Conservation (phyloP, 2,113 vertebrate species). For the Papio anubis region DNA sequence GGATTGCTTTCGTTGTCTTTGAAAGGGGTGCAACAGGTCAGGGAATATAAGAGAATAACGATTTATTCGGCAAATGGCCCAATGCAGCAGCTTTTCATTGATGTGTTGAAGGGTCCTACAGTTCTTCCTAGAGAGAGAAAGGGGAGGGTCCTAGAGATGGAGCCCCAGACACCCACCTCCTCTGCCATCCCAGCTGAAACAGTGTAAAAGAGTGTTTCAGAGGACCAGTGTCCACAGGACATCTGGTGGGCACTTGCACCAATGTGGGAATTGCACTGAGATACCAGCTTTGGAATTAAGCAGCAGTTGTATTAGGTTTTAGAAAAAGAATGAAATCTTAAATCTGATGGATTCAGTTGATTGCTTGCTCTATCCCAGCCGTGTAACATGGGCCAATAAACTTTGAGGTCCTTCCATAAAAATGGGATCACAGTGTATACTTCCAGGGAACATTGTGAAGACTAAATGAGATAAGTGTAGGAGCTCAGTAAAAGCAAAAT, state of each 20-base stretch:
- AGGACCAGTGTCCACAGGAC: background rate
- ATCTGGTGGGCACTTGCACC: background rate
- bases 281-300: background rate
- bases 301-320: background rate
- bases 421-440: background rate
- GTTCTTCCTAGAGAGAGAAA: background rate
- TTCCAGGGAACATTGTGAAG: background rate
- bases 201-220: background rate
- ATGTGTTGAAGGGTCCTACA: background rate
- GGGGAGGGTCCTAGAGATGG: background rate
- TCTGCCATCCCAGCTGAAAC: background rate
- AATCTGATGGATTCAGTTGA: background rate
- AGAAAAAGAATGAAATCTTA: background rate
- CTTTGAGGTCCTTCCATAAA: background rate
- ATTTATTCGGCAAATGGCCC: background rate
- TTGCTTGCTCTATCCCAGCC: background rate
- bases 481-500: background rate
- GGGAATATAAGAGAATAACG: background rate
- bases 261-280: background rate
- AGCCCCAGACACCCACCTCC: fast-evolving
- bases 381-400: background rate
- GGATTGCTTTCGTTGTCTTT: background rate
- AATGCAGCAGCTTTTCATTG: background rate
- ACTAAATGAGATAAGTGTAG: background rate
- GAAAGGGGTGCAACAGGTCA: background rate